Conservation (phyloP, 2,888 invertebrate species). For the Diaprepes abbreviatus region DNA sequence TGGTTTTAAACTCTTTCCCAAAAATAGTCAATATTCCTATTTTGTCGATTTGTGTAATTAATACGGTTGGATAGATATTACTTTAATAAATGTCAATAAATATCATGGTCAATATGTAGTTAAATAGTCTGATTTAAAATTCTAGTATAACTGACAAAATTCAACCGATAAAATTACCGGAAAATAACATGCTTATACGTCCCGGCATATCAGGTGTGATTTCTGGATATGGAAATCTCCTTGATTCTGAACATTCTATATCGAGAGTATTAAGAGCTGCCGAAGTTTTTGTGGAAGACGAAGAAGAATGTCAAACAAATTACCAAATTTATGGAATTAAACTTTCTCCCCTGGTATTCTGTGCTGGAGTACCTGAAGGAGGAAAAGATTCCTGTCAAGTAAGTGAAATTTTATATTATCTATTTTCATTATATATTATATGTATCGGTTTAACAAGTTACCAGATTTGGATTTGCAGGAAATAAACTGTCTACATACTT, state of each 20-base stretch:
- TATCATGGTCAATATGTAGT: too few species aligned
- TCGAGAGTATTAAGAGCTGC: constrained; percentile 48
- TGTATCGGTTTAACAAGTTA: too few species aligned
- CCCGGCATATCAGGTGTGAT: constrained; percentile 47
- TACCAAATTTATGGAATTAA: constrained; percentile 35
- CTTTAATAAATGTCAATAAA: too few species aligned
- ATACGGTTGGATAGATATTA: too few species aligned
- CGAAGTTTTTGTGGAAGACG: constrained; percentile 43
- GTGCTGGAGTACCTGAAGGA: constrained; percentile 54
- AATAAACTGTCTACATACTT: too few species aligned
- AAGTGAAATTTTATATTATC: constrained; percentile 14
- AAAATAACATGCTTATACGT: constrained; percentile 6
- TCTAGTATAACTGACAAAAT: constrained; percentile 50
- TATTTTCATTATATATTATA: too few species aligned
- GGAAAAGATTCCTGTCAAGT: constrained; percentile 56
- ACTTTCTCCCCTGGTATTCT: constrained; percentile 51
- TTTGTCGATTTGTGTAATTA: too few species aligned
- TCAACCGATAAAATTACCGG: constrained; percentile 51
- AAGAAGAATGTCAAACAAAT: constrained; percentile 34
- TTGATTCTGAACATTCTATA: not conserved
- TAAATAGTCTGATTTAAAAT: too few species aligned
- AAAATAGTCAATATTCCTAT: too few species aligned
- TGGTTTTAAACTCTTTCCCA: too few species aligned
- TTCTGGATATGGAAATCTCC: constrained; percentile 40
- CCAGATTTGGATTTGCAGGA: too few species aligned